Percentiles rank a stretch among this genome's conserved stretches.
These are phyloP conservation scores for Diadumene lineata DNA, from an alignment of 92 coral and sea anemone genomes.

Conservation along the genomic window DNA sequence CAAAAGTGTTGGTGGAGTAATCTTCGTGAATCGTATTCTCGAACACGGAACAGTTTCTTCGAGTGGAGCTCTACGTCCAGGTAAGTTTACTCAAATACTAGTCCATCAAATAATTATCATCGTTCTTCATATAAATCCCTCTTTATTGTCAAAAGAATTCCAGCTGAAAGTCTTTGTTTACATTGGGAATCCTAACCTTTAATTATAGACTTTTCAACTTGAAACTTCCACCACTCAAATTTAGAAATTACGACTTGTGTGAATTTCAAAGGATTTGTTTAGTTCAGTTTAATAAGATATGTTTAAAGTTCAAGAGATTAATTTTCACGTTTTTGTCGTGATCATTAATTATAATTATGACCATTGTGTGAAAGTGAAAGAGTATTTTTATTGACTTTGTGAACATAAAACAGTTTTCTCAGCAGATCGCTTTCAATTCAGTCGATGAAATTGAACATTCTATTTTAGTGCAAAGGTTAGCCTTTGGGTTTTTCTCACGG, in stretches of 20 bases:
- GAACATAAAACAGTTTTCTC: neutral
- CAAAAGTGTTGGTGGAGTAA: constrained; percentile 90
- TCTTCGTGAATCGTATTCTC: constrained; percentile 89
- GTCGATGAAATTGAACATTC: too few species aligned
- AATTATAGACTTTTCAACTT: too few species aligned
- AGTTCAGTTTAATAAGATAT: too few species aligned
- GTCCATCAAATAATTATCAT: neutral
- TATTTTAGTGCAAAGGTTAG: neutral
- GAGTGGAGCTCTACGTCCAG: constrained; percentile 89
- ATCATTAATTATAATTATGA: neutral
- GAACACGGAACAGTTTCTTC: constrained; percentile 94
- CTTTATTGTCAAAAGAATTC: neutral
- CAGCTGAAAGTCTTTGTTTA: neutral
- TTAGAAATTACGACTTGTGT: too few species aligned
- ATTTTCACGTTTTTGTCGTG: too few species aligned
- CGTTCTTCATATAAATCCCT: neutral
- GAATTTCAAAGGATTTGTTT: too few species aligned
- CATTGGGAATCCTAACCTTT: too few species aligned
- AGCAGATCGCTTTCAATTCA: too few species aligned
- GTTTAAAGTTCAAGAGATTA: too few species aligned
- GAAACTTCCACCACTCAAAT: too few species aligned
- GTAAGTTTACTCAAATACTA: constrained; percentile 29
- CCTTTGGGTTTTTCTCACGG: neutral
- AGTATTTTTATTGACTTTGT: neutral
- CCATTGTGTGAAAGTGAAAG: neutral